Conservation (phyloP, 2,797 vertebrate genomes). For the Malurus leucopterus region DNA sequence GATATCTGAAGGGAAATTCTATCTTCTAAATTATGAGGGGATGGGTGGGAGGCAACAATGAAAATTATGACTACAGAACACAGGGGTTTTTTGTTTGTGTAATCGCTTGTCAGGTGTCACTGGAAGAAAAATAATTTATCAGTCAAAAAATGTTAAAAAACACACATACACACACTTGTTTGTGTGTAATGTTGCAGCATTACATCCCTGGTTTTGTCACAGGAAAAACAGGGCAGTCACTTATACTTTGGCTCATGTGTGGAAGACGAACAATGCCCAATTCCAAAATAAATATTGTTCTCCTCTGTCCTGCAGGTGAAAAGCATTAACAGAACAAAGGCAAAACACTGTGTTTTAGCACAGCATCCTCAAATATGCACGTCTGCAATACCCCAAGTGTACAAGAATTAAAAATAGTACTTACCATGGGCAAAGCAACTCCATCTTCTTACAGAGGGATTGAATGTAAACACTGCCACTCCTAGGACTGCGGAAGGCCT, state of each 20-base stretch:
- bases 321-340: background rate
- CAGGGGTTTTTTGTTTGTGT: background rate
- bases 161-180: background rate
- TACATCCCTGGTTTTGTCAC: background rate
- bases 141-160: background rate
- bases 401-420: background rate
- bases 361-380: background rate
- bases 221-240: background rate
- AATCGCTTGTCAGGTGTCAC: background rate
- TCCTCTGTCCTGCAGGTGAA: background rate
- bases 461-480: conserved; percentile 49
- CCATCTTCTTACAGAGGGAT: conserved; percentile 18
- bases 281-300: background rate
- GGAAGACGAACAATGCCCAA: background rate
- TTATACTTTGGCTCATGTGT: background rate
- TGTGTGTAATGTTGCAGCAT: background rate
- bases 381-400: background rate
- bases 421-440: conserved; percentile 39
- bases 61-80: background rate
- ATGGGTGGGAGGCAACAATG: background rate
- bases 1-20: background rate
- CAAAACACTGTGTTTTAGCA: background rate
- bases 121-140: background rate
- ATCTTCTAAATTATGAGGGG: background rate
- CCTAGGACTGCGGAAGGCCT: background rate